Base-by-base conservation (phyloP, 2,888 invertebrate genomes). In the Spisula solida region DNA sequence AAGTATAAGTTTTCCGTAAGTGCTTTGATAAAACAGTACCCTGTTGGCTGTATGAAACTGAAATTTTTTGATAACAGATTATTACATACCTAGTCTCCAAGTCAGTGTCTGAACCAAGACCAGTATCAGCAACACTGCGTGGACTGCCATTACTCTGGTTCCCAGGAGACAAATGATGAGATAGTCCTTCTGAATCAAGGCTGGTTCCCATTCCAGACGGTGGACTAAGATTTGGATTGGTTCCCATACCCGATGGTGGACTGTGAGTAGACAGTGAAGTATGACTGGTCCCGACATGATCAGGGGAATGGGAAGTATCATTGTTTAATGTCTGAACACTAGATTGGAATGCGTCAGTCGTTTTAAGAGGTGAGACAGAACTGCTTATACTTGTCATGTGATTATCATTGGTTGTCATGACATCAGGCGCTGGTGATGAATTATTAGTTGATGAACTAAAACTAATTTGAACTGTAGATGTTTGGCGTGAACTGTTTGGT, bases 41-140 rank as follows among this genome's bases (percentile, higher is more conserved):
- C n/a, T n/a, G n/a, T n/a, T n/a, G 41, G 41, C 41, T 41, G 8
- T 8, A 41, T 41, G 2, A 41, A 8, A 41, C 41, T 41, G 41
- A 41, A 41, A 41, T 5, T 41, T 41, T 41, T 5, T 2, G 41
- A 8, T 41, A 41, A 41, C 41, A 41, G 41, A 5, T 41, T 41
- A 8, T 41, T 41, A 20, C 47, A 16, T 82, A 87, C 87, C 87
- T 87, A 66, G 16, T 79, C 34, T 93, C 93, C 14, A 92, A 89
- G 84, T 93, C 93, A 2, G 91, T 92, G 82, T 93, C 93, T 12
- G 93, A 93, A 34, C 93, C 93, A 12, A 92, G 90, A 16, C 93
- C 92, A 12, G 93, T 92, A 70, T 92, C 91, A 2, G 91, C 88
- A 31, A 89, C 88, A 89, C 92, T 91, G 14, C 89, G 90, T 18